A percentile compares a stretch with the other conserved stretches of the same genome.
Evolutionary conservation across 2,888 invertebrate species (phyloP).

Genomic region (Cerastoderma edule): DNA sequence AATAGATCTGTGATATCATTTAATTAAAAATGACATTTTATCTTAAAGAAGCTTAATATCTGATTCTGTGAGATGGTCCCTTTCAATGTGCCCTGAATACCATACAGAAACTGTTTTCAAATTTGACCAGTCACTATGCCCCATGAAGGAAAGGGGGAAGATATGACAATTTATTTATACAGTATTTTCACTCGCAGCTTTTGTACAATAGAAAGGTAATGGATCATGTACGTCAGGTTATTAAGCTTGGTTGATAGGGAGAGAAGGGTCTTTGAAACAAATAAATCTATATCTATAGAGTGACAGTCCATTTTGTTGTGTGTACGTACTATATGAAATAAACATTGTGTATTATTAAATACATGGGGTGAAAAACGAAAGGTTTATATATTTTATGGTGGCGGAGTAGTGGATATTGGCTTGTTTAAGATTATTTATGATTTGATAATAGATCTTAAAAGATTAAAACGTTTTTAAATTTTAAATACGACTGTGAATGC

Average conservation of each 20-base stretch:
- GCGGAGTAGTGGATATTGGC: not conserved
- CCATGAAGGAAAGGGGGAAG: too few species aligned
- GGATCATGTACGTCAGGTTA: not conserved
- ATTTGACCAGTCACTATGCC: too few species aligned
- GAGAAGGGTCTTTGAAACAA: constrained; percentile 6
- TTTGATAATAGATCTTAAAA: not conserved
- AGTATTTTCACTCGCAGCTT: constrained; percentile 8
- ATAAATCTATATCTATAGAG: not conserved
- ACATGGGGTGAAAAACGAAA: constrained; percentile 23
- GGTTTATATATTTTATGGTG: constrained; percentile 12
- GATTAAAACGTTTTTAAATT: constrained; percentile 5
- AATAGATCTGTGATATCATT: too few species aligned
- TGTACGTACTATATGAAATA: constrained; percentile 14
- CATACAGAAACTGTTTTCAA: too few species aligned
- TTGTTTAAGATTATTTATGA: constrained; percentile 13
- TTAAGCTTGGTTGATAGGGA: not conserved
- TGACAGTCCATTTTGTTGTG: constrained; percentile 1
- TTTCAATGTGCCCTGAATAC: too few species aligned
- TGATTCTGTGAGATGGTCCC: too few species aligned
- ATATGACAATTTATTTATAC: too few species aligned
- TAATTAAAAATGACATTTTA: too few species aligned
- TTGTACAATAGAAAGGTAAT: constrained; percentile 9
- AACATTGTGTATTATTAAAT: constrained; percentile 17
- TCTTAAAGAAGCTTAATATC: too few species aligned
- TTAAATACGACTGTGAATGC: too few species aligned